Percentiles rank a stretch among this genome's conserved stretches.
phyloP scores from a whole-genome alignment of 2,797 vertebrate genomes.

The Tadarida brasiliensis region DNA sequence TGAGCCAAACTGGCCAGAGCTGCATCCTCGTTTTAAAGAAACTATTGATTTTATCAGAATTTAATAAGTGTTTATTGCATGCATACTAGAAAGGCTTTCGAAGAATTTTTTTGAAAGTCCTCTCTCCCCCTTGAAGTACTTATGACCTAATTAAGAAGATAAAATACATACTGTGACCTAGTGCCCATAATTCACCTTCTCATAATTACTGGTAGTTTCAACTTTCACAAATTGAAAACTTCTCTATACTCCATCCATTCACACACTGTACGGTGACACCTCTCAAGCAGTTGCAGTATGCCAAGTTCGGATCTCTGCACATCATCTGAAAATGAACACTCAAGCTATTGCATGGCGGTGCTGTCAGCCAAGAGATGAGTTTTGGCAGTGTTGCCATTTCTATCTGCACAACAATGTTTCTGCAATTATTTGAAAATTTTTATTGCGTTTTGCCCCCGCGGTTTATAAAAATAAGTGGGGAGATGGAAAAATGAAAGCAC shows the following conservation, averaged over 20 bases:
- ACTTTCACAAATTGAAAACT: neutral
- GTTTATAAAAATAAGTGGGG: slow-evolving; percentile 67
- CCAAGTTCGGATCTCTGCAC: neutral
- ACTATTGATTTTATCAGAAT: slow-evolving; percentile 44
- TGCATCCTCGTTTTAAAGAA: slow-evolving; percentile 30
- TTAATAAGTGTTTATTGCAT: slow-evolving; percentile 40
- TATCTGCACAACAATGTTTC: slow-evolving; percentile 33
- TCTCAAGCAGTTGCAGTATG: neutral
- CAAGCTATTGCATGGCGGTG: neutral
- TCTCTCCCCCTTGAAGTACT: slow-evolving; percentile 8
- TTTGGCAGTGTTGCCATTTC: slow-evolving; percentile 27
- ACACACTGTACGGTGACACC: neutral
- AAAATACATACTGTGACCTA: neutral
- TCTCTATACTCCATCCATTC: neutral
- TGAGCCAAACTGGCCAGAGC: no score
- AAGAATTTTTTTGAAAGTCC: neutral
- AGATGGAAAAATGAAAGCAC: slow-evolving; percentile 62
- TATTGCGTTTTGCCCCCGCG: slow-evolving; percentile 41
- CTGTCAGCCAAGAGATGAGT: neutral
- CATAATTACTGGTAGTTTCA: slow-evolving; percentile 15
- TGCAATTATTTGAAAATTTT: slow-evolving; percentile 60
- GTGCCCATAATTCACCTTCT: neutral
- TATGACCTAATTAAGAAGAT: slow-evolving; percentile 44
- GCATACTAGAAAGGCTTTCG: slow-evolving; percentile 13
- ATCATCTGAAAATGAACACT: slow-evolving; percentile 36